Base-by-base conservation (phyloP, 2,888 invertebrate genomes). In the Yponomeuta sedellus region DNA sequence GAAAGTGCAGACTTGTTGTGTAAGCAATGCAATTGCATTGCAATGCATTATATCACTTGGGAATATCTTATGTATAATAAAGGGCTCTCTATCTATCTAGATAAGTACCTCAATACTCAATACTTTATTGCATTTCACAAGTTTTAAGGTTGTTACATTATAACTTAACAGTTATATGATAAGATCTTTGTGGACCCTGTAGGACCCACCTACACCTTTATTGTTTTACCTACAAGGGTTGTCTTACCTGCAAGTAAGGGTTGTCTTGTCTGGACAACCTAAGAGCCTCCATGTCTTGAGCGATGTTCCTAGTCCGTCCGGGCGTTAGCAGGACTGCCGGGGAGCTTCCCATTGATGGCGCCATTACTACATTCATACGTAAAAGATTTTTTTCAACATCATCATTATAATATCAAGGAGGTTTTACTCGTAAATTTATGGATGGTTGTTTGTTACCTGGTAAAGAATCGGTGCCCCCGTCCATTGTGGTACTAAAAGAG, bases 241-340 rank as follows among this genome's bases (percentile, higher is more conserved):
- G 58, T 68, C 67, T 67, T 80, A 95, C 96, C 93, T 96, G 95
- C 69, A 96, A 88, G 79, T 95, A 96, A 1, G 96, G 96, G 86
- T 97, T 96, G 83, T 97, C 96, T 83, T 96, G 96, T 69, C 96
- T 92, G 10, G 96, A 96, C 62, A 96, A 92, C 75, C 96, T 92
- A 61, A 96, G 88, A 28, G 96, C 95, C 81, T 96, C 96, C 96
- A 96, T 96, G 78, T 96, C 96, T 84, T 95, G 95, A 75, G 96
- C 95, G 75, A 96, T 95, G 83, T 96, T 95, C 72, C 95, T 92
- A 69, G 94, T 94, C 71, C 95, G 91, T 22, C 95, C 95, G 64
- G 95, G 95, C 71, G 95, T 95, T 71, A 95, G 82, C 59, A 95
- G 92, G 69, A 95, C 91, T 65, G 94, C 93, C 52, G 95, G 74